Evolutionary conservation across 2,888 invertebrate genomes (phyloP).

Genomic region (Torymus texanus): DNA sequence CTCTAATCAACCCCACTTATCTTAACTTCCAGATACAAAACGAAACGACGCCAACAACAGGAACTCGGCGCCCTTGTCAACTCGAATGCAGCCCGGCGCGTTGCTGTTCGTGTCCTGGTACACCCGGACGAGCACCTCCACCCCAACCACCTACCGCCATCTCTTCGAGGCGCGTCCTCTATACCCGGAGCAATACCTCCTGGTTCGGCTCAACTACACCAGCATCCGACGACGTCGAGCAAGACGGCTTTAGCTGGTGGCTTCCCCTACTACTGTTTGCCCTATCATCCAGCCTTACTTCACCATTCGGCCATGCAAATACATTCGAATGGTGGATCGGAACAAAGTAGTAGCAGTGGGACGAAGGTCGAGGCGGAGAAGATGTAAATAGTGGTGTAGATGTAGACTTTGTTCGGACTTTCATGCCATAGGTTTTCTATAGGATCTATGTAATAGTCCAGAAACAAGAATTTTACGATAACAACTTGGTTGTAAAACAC

Average conservation of each 20-base stretch:
- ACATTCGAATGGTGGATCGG: too few relatives aligned
- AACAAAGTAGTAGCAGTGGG: too few relatives aligned
- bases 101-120: slow-evolving; percentile 94
- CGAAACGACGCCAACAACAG: slow-evolving; percentile 93
- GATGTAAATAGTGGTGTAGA: too few relatives aligned
- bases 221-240: background rate
- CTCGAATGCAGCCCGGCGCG: slow-evolving; percentile 80
- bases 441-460: too few relatives aligned
- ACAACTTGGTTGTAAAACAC: too few relatives aligned
- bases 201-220: slow-evolving; percentile 4
- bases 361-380: too few relatives aligned
- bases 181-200: too few relatives aligned
- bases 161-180: background rate
- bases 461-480: too few relatives aligned
- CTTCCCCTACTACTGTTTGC: slow-evolving; percentile 55
- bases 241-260: slow-evolving; percentile 26
- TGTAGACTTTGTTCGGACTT: too few relatives aligned
- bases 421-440: too few relatives aligned
- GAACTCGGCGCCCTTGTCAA: slow-evolving; percentile 83
- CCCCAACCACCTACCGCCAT: background rate
- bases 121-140: slow-evolving; percentile 66
- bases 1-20: background rate
- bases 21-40: slow-evolving; percentile 83
- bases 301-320: too few relatives aligned
- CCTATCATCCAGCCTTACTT: slow-evolving; percentile 43